These are phyloP conservation scores for Phyllopteryx taeniolatus DNA, from an alignment of 2,113 vertebrate species.

Conservation along the genomic window DNA sequence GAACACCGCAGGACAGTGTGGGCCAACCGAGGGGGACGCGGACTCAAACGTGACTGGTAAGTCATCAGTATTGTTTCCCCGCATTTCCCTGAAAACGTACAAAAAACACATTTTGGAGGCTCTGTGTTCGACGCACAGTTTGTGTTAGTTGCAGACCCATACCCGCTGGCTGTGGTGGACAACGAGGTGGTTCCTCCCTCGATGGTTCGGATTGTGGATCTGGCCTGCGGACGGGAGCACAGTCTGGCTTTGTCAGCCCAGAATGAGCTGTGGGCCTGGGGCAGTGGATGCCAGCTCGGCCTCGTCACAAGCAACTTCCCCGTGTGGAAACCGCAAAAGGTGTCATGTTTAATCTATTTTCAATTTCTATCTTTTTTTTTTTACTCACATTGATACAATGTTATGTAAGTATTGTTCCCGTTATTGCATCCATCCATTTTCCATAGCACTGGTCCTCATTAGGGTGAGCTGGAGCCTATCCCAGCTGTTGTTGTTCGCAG, in stretches of 20 bases:
- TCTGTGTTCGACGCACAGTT: background rate
- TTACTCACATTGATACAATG: too few species aligned
- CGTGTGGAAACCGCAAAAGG: slow-evolving; percentile 86
- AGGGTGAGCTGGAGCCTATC: too few species aligned
- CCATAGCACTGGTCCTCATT: too few species aligned
- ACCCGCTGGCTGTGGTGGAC: slow-evolving; percentile 80
- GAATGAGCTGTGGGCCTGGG: slow-evolving; percentile 96
- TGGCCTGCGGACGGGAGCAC: slow-evolving; percentile 91
- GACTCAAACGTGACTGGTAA: slow-evolving; percentile 46
- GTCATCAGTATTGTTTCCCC: background rate
- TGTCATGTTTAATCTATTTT: background rate
- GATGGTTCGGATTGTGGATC: slow-evolving; percentile 77
- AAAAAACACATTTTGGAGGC: background rate
- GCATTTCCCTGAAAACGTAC: background rate
- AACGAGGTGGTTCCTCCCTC: slow-evolving; percentile 77
- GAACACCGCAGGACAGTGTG: slow-evolving; percentile 91
- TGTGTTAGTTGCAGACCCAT: slow-evolving; percentile 76
- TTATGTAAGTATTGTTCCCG: too few species aligned
- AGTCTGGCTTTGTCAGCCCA: slow-evolving; percentile 85
- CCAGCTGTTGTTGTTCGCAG: too few species aligned
- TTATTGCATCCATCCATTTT: too few species aligned
- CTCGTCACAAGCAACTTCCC: slow-evolving; percentile 87
- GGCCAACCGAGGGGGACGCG: slow-evolving; percentile 61
- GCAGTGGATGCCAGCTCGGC: slow-evolving; percentile 91
- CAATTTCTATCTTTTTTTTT: too few species aligned